phyloP scores from a whole-genome alignment of 1,140 invertebrate species.

The Drosophila micromelanica region DNA sequence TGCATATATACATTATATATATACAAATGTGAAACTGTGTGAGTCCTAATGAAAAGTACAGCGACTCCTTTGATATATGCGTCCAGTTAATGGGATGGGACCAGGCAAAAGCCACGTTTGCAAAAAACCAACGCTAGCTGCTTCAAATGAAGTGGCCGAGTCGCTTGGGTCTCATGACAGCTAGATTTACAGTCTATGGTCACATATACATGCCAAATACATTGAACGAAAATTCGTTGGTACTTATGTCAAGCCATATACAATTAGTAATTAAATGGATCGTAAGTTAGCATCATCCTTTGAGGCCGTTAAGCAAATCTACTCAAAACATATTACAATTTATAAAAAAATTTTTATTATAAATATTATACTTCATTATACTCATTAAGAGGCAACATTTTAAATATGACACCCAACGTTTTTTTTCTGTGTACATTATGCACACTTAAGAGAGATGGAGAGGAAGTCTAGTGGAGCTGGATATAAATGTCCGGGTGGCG shows the following conservation, averaged over 20 bases:
- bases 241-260: not conserved
- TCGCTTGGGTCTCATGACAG: conserved; percentile 67
- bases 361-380: no score
- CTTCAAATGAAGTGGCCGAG: conserved; percentile 64
- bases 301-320: no score
- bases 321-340: no score
- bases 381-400: no score
- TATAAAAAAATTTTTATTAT: no score
- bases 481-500: conserved; percentile 79
- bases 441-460: not conserved
- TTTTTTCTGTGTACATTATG: conserved; percentile 15
- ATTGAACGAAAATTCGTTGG: conserved; percentile 4
- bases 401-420: not conserved
- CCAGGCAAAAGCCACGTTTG: conserved; percentile 3
- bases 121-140: conserved; percentile 5
- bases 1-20: conserved; percentile 8
- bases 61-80: not conserved
- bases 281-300: no score
- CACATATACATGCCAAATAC: conserved; percentile 47
- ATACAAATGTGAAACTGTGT: conserved; percentile 5
- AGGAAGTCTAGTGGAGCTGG: conserved; percentile 8
- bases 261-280: no score
- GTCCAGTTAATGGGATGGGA: conserved; percentile 1
- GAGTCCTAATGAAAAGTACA: not conserved
- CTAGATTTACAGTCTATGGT: conserved; percentile 79